A percentile compares a stretch with the other conserved stretches of the same genome.
These are phyloP conservation scores for Vanessa cardui DNA, from an alignment of 2,888 invertebrate species.

Conservation along the genomic window DNA sequence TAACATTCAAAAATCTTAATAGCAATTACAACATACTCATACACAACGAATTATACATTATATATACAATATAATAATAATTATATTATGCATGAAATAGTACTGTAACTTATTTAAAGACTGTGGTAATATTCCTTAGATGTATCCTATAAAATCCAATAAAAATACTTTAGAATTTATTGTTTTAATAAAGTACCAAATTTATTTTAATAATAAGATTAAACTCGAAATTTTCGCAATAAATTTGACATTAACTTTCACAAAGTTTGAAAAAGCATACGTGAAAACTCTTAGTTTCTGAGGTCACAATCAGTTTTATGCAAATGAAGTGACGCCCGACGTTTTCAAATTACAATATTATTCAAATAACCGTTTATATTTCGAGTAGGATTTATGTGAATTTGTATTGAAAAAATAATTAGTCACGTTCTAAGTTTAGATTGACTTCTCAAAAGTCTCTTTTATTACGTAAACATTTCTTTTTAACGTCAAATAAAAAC, in stretches of 20 bases:
- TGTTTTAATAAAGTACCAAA: conserved; percentile 3
- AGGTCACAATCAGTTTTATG: conserved; percentile 52
- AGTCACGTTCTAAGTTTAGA: conserved; percentile 24
- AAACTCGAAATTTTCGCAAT: conserved; percentile 1
- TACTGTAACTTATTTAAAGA: too few species aligned
- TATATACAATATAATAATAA: too few species aligned
- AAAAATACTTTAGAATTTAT: neutral
- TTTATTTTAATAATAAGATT: conserved; percentile 8
- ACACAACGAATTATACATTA: too few species aligned
- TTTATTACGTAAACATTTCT: neutral
- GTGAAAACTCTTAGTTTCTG: conserved; percentile 44
- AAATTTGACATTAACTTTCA: conserved; percentile 19
- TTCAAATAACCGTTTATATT: conserved; percentile 60
- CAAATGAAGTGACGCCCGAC: conserved; percentile 50
- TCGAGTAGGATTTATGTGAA: conserved; percentile 42
- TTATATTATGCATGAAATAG: too few species aligned
- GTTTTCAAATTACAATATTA: conserved; percentile 65
- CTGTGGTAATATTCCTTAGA: too few species aligned
- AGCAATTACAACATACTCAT: too few species aligned
- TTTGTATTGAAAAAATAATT: conserved; percentile 27
- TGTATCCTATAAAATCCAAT: neutral
- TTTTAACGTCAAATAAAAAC: conserved; percentile 12
- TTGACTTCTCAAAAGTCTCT: conserved; percentile 2
- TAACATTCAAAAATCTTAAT: too few species aligned
- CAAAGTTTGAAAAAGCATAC: conserved; percentile 44